Evolutionary conservation across 37 sponge, comb jelly and placozoan species (phyloP), one percentile per base, ranked within the genome.

Genomic region (Sycon ciliatum): DNA sequence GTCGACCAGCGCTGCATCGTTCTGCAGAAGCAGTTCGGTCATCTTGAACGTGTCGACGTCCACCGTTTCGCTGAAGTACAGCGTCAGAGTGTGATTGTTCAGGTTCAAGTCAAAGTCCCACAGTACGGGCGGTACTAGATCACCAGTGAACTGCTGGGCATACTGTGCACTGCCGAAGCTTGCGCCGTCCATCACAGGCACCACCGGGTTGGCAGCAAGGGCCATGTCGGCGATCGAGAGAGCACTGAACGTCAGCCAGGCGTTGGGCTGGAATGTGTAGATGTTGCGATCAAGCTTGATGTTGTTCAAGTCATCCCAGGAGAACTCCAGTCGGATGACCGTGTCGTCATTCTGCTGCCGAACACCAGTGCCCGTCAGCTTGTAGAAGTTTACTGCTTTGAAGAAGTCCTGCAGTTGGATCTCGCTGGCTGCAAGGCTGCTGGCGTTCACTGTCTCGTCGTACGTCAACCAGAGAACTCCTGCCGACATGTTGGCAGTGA

Each of bases 331-430:
- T 9, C 40, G 34, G 33, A 92, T 62, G 3, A 84, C 69, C 0
- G 93, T 87, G 65, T 82, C 76, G 74, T 92, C 82, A 22, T 60
- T 70, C 4, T 16, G 37, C 34, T 63, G 84, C 3, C 55, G 55
- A 4, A 22, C 72, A 18, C 61, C 36, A 0, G 88, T 84, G 56
- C 46, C 72, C 39, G 93, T 92, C 28, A 92, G 83, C 26, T 77
- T 84, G 65, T 87, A 92, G 57, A 54, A 39, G 63, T 61, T 77
- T 20, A 76, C 75, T 0, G 66, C 80, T 30, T 84, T 75, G 71
- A 92, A 92, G 82, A 92, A 92, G 69, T 92, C 93, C 73, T 92
- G 93, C n/a, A 92, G 78, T 6, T 80, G 81, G 54, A 87, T 82
- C 18, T 88, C 93, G 58, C 85, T 58, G 69, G 81, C 79, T 56